Conservation (phyloP, 2,888 invertebrate genomes). For the Arge pagana region DNA sequence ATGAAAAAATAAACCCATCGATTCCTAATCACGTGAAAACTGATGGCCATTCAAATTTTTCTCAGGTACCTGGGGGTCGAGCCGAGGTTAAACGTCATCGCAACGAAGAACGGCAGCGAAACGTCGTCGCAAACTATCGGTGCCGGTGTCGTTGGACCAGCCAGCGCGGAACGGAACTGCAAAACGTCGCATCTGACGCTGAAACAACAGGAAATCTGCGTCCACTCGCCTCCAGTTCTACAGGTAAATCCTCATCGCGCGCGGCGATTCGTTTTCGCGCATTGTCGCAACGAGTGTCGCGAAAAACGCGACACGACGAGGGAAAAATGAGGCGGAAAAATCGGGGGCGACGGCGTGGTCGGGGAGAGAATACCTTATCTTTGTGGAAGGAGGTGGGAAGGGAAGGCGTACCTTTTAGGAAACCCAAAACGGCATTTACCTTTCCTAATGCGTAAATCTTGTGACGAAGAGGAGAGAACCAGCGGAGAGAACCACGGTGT, state of each 20-base stretch:
- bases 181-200: slow-evolving; percentile 53
- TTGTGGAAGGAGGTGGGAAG: slow-evolving; percentile 1
- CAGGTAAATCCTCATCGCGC: slow-evolving; percentile 53
- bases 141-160: slow-evolving; percentile 54
- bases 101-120: slow-evolving; percentile 43
- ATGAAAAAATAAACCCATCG: not conserved
- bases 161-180: slow-evolving; percentile 55
- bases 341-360: too few relatives aligned
- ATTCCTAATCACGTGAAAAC: not conserved
- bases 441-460: slow-evolving; percentile 47
- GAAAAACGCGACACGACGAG: not conserved
- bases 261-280: too few relatives aligned
- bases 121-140: slow-evolving; percentile 44
- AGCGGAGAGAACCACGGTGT: slow-evolving; percentile 8
- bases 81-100: slow-evolving; percentile 40
- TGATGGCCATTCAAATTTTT: slow-evolving; percentile 26
- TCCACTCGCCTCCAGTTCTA: slow-evolving; percentile 53
- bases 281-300: too few relatives aligned
- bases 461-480: slow-evolving; percentile 28
- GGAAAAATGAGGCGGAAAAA: not conserved
- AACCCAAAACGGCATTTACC: slow-evolving; percentile 43
- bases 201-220: slow-evolving; percentile 55
- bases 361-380: too few relatives aligned
- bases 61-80: slow-evolving; percentile 54
- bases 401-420: not conserved